A percentile compares a stretch with the other conserved stretches of the same genome.
Conservation (phyloP, 1,140 invertebrate species). For the Scaptodrosophila lebanonensis region DNA sequence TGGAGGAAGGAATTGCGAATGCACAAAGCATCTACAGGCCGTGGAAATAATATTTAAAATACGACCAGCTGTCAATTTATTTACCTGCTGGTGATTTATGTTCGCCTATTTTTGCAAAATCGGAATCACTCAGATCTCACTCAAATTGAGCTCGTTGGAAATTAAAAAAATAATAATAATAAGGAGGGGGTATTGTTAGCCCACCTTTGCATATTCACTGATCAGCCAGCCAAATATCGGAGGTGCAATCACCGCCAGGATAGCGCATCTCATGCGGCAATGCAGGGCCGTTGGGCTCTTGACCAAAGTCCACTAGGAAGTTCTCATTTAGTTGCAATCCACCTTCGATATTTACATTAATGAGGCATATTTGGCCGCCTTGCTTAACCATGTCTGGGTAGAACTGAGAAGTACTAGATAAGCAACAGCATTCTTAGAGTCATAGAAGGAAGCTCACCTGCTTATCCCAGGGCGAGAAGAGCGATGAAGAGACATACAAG, state of each 20-base stretch:
- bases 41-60: no score
- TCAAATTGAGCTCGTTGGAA: no score
- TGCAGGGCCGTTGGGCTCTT: conserved; percentile 90
- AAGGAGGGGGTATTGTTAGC: no score
- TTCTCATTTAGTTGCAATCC: conserved; percentile 91
- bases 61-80: no score
- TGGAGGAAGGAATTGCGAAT: no score
- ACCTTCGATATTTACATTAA: conserved; percentile 90
- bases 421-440: no score
- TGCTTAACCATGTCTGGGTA: conserved; percentile 90
- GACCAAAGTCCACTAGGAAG: conserved; percentile 95
- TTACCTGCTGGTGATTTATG: no score
- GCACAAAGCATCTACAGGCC: no score
- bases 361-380: conserved; percentile 79
- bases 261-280: conserved; percentile 98
- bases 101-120: no score
- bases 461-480: conserved; percentile 95
- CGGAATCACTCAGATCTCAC: no score
- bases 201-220: no score
- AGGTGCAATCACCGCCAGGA: conserved; percentile 97
- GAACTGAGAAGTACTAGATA: conserved; percentile 80
- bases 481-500: conserved; percentile 93
- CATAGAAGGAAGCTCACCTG: conserved; percentile 81
- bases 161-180: no score
- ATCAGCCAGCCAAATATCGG: conserved; percentile 96